Base-by-base conservation (phyloP, 2,797 vertebrate species). In the Paguma larvata region DNA sequence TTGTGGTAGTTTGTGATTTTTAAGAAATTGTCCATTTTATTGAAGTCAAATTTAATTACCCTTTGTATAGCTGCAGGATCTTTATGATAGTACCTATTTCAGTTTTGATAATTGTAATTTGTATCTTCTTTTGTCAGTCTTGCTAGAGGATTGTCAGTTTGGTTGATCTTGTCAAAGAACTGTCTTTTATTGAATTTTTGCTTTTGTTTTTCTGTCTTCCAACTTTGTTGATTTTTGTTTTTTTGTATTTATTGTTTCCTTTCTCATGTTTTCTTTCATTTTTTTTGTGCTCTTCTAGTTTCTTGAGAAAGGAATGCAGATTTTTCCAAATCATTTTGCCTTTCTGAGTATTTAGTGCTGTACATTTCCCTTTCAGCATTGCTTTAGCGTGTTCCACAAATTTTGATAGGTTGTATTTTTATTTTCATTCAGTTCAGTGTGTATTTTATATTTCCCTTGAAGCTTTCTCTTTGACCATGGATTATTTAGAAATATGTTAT, bases 401-500 rank as follows among this genome's bases (percentile, higher is more conserved):
- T 87, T 91, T 85, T 89, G 51, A 41, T 65, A 18, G 63, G 5
- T 70, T 78, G 18, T 32, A 56, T 83, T 95, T 95, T 84, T 27
- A 77, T 80, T 67, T 73, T 88, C 32, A 21, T 18, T 77, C 38
- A 67, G 51, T 77, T 89, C 27, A 88, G 0, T 95, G 15, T 88
- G 7, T 82, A 38, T 82, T 79, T 86, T 68, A n/a, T 51, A 30
- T 80, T 80, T 91, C 38, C 30, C 21, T 79, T 44, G 14, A 88
- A n/a, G 85, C 51, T 90, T 93, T 38, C 30, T 79, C 15, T 88
- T 78, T 95, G 73, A 80, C 18, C 27, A 78, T 56, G 25, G 46
- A 53, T 97, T 91, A 83, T 46, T 79, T 84, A 96, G 67, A 89
- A 82, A 95, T 85, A 34, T 46, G 14, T 72, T 95, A 19, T 79